phyloP scores from a whole-genome alignment of 2,888 invertebrate species.

The Nysson spinosus region DNA sequence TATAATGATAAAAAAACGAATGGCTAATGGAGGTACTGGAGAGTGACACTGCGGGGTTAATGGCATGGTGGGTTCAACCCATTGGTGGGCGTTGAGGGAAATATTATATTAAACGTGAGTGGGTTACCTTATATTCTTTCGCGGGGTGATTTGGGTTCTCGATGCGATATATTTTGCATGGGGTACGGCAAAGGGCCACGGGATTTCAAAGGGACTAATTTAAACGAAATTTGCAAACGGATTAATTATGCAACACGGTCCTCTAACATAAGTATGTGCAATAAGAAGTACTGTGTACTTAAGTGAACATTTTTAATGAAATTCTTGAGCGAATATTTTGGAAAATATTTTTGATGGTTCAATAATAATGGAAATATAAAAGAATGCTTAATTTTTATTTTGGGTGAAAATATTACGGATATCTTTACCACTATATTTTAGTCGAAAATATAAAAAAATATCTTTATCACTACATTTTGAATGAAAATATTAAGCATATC shows the following conservation, averaged over 20 bases:
- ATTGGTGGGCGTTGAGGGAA: constrained; percentile 13
- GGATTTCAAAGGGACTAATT: constrained; percentile 6
- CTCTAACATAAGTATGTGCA: no score
- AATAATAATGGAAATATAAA: no score
- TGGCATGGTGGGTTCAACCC: constrained; percentile 4
- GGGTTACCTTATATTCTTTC: constrained; percentile 1
- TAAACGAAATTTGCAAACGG: constrained; percentile 9
- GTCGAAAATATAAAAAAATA: no score
- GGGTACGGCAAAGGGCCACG: no score
- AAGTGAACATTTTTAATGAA: no score
- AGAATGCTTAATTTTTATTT: no score
- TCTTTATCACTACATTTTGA: no score
- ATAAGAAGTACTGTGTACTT: no score
- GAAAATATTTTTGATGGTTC: not conserved
- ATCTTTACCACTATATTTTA: no score
- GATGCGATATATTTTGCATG: not conserved
- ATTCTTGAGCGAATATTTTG: not conserved
- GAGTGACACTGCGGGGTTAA: constrained; percentile 28
- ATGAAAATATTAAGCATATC: no score
- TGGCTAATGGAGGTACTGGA: constrained; percentile 27
- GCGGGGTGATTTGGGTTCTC: constrained; percentile 1
- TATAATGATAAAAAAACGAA: constrained; percentile 22
- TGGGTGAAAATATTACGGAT: no score
- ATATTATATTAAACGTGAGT: constrained; percentile 44
- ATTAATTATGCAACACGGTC: no score